A percentile compares a stretch with the other conserved stretches of the same genome.
phyloP scores from a whole-genome alignment of 1,140 invertebrate species.

The Tetramorium alpestre region DNA sequence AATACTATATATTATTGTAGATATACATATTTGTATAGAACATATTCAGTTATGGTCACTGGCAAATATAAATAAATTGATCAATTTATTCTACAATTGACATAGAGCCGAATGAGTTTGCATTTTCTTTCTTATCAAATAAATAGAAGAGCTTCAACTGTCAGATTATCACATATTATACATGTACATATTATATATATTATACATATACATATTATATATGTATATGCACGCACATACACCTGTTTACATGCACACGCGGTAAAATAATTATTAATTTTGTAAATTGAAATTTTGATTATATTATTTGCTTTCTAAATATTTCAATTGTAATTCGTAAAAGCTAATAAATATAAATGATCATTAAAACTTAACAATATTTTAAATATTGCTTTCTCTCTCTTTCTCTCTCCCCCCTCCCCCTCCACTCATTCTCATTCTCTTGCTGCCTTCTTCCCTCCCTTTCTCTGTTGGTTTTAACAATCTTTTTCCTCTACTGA shows the following conservation, averaged over 20 bases:
- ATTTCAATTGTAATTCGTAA: background rate
- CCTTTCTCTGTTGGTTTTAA: background rate
- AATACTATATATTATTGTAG: background rate
- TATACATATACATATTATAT: too few relatives aligned
- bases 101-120: background rate
- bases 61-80: background rate
- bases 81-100: slow-evolving; percentile 11
- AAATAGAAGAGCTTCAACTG: background rate
- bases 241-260: too few relatives aligned
- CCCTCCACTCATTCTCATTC: too few relatives aligned
- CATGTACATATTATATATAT: too few relatives aligned
- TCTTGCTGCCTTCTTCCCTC: background rate
- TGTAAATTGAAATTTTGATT: background rate
- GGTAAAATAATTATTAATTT: background rate
- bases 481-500: background rate
- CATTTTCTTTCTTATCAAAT: background rate
- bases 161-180: background rate
- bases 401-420: background rate
- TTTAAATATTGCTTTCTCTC: background rate
- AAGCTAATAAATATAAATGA: background rate
- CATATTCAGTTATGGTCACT: background rate
- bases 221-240: background rate
- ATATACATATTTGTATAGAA: background rate
- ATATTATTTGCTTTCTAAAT: background rate
- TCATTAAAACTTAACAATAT: background rate